A percentile compares a stretch with the other conserved stretches of the same genome.
Evolutionary conservation across 2,797 vertebrate species (phyloP).

Genomic region (Saxicola maurus): DNA sequence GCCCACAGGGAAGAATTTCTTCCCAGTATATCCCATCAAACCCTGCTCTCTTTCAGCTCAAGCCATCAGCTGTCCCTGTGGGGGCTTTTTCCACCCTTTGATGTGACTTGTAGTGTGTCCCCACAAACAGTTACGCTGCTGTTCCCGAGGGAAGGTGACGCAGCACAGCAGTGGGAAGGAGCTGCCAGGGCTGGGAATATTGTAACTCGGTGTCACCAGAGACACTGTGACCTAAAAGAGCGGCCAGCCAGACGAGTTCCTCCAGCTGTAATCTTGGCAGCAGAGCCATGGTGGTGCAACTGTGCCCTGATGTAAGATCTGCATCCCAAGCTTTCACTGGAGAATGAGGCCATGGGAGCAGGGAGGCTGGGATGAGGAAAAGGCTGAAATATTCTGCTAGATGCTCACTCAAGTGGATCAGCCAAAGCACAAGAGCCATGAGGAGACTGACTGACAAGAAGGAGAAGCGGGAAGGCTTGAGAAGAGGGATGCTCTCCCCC

Average conservation of each 20-base stretch:
- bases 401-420: fast-evolving
- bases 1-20: background rate
- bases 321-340: background rate
- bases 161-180: background rate
- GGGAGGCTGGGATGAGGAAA: background rate
- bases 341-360: background rate
- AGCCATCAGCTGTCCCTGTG: background rate
- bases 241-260: background rate
- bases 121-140: fast-evolving
- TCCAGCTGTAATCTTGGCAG: background rate
- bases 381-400: background rate
- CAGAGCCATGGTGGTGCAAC: background rate
- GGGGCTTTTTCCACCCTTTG: background rate
- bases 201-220: background rate
- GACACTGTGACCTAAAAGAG: background rate
- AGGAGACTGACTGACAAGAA: background rate
- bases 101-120: background rate
- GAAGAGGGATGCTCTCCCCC: background rate
- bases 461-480: background rate
- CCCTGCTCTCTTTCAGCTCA: background rate
- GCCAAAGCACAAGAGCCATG: background rate
- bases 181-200: background rate
- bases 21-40: background rate
- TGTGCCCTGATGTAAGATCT: background rate
- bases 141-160: fast-evolving